Evolutionary conservation across 2,888 invertebrate genomes (phyloP).

Genomic region (Conomelus anceps): DNA sequence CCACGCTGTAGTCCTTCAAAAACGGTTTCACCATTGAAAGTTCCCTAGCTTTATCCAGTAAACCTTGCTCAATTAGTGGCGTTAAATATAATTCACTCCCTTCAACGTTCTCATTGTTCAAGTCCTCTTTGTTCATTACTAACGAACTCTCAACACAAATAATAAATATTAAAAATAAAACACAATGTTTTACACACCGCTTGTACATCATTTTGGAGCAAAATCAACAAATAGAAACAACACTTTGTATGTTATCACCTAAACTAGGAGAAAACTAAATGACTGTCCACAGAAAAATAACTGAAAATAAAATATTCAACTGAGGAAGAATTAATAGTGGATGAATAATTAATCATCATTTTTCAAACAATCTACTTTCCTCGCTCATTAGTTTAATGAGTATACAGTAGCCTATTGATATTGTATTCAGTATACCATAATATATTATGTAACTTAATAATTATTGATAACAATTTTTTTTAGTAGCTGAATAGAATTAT

Average conservation of each 20-base stretch:
- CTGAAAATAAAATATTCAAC: too few relatives aligned
- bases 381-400: too few relatives aligned
- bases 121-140: not conserved
- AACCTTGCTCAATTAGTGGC: slow-evolving; percentile 62
- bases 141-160: not conserved
- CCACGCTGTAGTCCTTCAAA: slow-evolving; percentile 39
- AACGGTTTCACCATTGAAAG: slow-evolving; percentile 23
- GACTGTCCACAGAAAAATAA: too few relatives aligned
- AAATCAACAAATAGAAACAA: not conserved
- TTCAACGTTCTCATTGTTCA: not conserved
- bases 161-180: not conserved
- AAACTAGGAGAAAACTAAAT: too few relatives aligned
- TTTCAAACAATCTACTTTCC: too few relatives aligned
- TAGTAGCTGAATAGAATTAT: too few relatives aligned
- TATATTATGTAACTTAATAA: too few relatives aligned
- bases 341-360: too few relatives aligned
- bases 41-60: slow-evolving; percentile 57
- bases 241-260: not conserved
- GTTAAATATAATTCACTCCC: slow-evolving; percentile 49
- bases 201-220: not conserved
- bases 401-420: too few relatives aligned
- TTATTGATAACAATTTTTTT: too few relatives aligned
- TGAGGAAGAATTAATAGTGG: too few relatives aligned
- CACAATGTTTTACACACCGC: not conserved
- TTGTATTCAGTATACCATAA: too few relatives aligned